Evolutionary conservation across 2,797 vertebrate species (phyloP).

Genomic region (Aselliscus stoliczkanus): DNA sequence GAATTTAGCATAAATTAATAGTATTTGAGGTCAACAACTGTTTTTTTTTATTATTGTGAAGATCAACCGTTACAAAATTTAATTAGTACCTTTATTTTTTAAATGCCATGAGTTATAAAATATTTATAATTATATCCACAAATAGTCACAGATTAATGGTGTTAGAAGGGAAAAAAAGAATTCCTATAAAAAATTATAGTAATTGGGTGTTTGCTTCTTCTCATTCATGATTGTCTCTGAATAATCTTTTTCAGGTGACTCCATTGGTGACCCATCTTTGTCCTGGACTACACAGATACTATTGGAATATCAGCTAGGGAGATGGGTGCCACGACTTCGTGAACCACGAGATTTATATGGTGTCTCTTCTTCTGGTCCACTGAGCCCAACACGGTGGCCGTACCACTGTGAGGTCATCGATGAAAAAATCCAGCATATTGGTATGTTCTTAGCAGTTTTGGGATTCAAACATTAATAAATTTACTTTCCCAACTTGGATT

Average conservation of each 20-base stretch:
- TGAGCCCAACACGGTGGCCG: slow-evolving; percentile 81
- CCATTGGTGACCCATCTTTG: slow-evolving; percentile 54
- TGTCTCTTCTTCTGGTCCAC: slow-evolving; percentile 64
- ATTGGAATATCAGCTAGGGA: slow-evolving; percentile 75
- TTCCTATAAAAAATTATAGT: slow-evolving; percentile 31
- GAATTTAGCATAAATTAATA: slow-evolving; percentile 20
- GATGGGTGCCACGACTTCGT: slow-evolving; percentile 72
- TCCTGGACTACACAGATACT: slow-evolving; percentile 80
- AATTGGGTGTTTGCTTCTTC: slow-evolving; percentile 30
- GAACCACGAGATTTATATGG: slow-evolving; percentile 79
- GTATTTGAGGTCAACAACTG: background rate
- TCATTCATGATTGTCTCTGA: slow-evolving; percentile 32
- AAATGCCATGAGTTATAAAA: slow-evolving; percentile 29
- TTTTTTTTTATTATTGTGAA: slow-evolving; percentile 23
- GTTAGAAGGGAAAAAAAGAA: slow-evolving; percentile 44
- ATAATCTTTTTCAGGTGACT: slow-evolving; percentile 58
- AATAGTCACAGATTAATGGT: slow-evolving; percentile 20
- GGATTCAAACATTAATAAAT: background rate
- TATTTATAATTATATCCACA: slow-evolving; percentile 49
- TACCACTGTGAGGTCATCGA: slow-evolving; percentile 82
- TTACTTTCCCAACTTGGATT: background rate
- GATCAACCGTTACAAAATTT: background rate
- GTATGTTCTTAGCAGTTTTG: slow-evolving; percentile 70
- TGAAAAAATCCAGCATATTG: slow-evolving; percentile 81
- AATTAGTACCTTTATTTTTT: background rate